Evolutionary conservation across 2,797 vertebrate species (phyloP).

Genomic region (Tragelaphus eurycerus): DNA sequence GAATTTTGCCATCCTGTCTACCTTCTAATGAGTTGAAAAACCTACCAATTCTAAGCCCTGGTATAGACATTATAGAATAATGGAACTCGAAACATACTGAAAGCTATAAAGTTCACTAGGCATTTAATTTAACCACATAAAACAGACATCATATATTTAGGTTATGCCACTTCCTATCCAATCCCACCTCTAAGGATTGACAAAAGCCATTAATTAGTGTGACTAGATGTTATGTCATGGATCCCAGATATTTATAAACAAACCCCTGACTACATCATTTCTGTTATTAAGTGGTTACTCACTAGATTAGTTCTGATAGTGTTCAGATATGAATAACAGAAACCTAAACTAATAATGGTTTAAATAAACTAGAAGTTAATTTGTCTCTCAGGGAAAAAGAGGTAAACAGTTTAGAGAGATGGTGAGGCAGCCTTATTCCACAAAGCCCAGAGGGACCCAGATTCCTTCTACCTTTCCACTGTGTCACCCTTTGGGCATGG

Average conservation of each 20-base stretch:
- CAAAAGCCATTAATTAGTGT: background rate
- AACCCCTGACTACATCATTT: background rate
- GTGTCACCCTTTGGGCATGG: background rate
- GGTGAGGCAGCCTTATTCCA: background rate
- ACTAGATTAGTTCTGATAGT: background rate
- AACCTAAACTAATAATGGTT: background rate
- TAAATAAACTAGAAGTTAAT: background rate
- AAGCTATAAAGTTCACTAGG: background rate
- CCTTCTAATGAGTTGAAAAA: background rate
- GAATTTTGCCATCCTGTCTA: background rate
- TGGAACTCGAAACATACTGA: background rate
- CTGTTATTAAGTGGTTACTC: background rate
- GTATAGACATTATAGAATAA: background rate
- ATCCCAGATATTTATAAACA: background rate
- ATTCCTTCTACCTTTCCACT: background rate
- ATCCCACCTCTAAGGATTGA: background rate
- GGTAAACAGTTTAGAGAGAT: background rate
- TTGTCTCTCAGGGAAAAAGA: background rate
- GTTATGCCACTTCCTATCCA: background rate
- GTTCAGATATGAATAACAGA: background rate
- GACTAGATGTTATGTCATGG: background rate
- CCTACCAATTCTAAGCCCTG: background rate
- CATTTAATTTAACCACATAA: background rate
- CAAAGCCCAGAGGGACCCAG: background rate
- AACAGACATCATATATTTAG: background rate